Percentiles rank a stretch among this genome's conserved stretches.
Evolutionary conservation across 2,113 vertebrate species (phyloP).

Genomic region (Antigone vipio): DNA sequence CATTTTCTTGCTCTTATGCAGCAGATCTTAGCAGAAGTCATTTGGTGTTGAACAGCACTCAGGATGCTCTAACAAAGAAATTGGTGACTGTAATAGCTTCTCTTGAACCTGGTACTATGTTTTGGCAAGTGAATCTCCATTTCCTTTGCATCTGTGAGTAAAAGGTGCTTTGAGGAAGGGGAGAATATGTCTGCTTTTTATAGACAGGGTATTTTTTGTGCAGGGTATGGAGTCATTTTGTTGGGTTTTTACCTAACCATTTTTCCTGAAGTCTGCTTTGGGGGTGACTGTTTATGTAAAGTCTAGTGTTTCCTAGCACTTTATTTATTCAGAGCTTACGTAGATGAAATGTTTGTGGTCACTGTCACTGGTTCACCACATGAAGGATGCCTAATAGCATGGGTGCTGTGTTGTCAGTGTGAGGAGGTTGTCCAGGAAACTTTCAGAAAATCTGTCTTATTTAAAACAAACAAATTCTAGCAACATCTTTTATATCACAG

Average conservation of each 20-base stretch:
- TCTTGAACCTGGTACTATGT: background rate
- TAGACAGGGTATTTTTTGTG: no score
- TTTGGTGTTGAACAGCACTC: background rate
- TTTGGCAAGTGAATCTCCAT: background rate
- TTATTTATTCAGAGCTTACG: background rate
- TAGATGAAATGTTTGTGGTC: conserved; percentile 4
- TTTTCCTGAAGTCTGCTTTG: background rate
- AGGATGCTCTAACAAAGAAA: background rate
- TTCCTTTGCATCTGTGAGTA: background rate
- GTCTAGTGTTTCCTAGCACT: background rate
- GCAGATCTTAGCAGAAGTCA: background rate
- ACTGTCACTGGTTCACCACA: background rate
- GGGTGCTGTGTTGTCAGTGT: background rate
- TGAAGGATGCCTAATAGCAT: background rate
- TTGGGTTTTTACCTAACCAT: background rate
- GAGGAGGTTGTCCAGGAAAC: background rate
- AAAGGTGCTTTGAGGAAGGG: background rate
- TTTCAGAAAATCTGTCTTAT: background rate
- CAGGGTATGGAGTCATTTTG: background rate
- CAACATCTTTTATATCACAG: background rate
- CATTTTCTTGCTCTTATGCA: background rate
- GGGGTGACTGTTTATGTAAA: background rate
- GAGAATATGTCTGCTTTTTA: background rate
- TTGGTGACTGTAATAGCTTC: background rate
- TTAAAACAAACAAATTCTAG: background rate